phyloP scores from a whole-genome alignment of 2,113 vertebrate genomes.

The Miniopterus natalensis region DNA sequence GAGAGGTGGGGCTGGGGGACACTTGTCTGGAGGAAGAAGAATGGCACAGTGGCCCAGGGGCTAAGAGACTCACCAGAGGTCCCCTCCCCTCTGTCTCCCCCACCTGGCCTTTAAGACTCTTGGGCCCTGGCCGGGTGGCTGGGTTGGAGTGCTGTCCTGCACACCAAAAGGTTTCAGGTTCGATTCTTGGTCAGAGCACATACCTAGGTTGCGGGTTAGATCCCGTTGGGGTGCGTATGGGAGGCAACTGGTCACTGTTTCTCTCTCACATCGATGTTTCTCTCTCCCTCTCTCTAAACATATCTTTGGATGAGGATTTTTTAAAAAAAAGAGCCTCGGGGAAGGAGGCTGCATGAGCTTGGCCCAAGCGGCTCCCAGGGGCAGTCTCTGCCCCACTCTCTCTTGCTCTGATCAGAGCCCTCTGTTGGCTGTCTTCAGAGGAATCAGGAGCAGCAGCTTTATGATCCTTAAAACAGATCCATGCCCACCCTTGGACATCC shows the following conservation, averaged over 20 bases:
- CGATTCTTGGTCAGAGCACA: not conserved
- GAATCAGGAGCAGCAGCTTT: not conserved
- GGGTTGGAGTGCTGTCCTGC: not conserved
- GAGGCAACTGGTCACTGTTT: not conserved
- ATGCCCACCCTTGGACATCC: not conserved
- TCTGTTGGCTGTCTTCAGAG: not conserved
- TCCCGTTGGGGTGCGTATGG: not conserved
- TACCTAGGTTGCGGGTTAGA: too few species aligned
- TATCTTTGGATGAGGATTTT: not conserved
- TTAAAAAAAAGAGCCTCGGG: not conserved
- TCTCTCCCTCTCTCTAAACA: not conserved
- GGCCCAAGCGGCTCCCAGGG: not conserved
- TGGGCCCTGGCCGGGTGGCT: not conserved
- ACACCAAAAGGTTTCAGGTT: not conserved
- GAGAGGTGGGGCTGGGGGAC: slow-evolving; percentile 91
- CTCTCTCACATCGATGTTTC: not conserved
- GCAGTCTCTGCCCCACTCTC: not conserved
- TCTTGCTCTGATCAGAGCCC: not conserved
- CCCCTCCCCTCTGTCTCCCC: not conserved
- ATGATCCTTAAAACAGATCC: not conserved
- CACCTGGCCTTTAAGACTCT: not conserved
- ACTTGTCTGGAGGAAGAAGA: slow-evolving; percentile 86
- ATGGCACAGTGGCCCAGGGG: not conserved
- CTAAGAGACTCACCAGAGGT: not conserved
- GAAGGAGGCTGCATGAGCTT: not conserved